Base-by-base conservation (phyloP, 1,140 invertebrate species). In the Macrocentrus cingulum region DNA sequence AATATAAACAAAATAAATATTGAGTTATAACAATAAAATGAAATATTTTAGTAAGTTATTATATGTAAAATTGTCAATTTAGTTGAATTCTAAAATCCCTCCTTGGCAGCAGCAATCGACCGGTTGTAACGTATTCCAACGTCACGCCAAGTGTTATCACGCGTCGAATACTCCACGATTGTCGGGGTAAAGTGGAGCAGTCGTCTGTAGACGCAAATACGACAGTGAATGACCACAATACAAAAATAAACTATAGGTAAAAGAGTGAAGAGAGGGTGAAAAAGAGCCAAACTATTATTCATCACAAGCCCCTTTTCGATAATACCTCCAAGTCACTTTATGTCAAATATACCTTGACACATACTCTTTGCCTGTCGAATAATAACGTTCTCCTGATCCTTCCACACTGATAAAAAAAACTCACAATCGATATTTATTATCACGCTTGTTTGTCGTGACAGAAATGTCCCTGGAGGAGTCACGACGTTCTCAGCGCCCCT, bases 401-500 rank as follows among this genome's bases (percentile, higher is more conserved):
- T 13, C 49, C 8, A 1, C 15, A 2, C 5, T 8, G 23, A 39
- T n/a, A 39, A n/a, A 15, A 3, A 39, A 4, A n/a, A 39, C n/a
- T n/a, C n/a, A n/a, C n/a, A n/a, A 39, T 39, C 36, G 36, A 39
- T 39, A 39, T 39, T 39, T 39, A 39, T 39, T 39, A 4, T n/a
- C 13, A 39, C 4, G 6, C 1, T 18, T 37, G 16, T 36, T 36
- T 60, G 58, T 42, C 57, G 32, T 84, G 84, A 29, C 77, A 86
- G 84, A 80, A 70, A 86, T 86, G 85, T 84, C 84, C 53, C 70
- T 85, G 69, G 84, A 86, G 72, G 85, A 85, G 61, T 83, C 84
- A 34, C 78, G 84, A 65, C 82, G 84, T 63, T 85, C 84, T 13
- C 84, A 86, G 71, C 79, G 85, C 57, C 87, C 87, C 44, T 89